Evolutionary conservation across 2,888 invertebrate species (phyloP).

Genomic region (Drosophila seclusa): DNA sequence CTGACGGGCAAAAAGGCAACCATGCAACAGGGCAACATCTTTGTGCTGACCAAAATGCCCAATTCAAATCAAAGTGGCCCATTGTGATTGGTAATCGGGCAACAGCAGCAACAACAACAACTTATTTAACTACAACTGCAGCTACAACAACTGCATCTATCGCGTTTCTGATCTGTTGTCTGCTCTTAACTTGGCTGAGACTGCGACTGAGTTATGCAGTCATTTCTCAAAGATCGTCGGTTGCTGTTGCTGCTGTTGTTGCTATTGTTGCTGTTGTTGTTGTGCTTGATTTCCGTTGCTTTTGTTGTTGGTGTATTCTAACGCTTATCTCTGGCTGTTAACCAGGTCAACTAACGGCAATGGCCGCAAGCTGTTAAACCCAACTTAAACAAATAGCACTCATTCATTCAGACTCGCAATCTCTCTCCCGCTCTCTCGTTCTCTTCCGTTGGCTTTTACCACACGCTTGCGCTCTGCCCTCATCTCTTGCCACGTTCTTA

Average conservation of each 20-base stretch:
- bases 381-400: constrained; percentile 77
- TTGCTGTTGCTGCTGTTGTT: constrained; percentile 28
- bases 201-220: constrained; percentile 57
- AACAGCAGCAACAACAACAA: constrained; percentile 18
- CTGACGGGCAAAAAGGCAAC: background rate
- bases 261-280: constrained; percentile 14
- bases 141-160: constrained; percentile 43
- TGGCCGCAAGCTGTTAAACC: constrained; percentile 79
- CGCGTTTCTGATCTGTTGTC: constrained; percentile 41
- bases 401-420: constrained; percentile 59
- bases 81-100: constrained; percentile 44
- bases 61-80: constrained; percentile 58
- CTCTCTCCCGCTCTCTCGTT: constrained; percentile 16
- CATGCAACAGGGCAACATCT: constrained; percentile 34
- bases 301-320: constrained; percentile 58
- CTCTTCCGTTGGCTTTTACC: constrained; percentile 10
- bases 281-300: constrained; percentile 54
- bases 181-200: constrained; percentile 38
- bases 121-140: constrained; percentile 17
- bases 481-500: constrained; percentile 9
- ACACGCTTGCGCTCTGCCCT: constrained; percentile 9
- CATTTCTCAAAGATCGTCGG: constrained; percentile 65
- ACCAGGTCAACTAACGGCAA: constrained; percentile 80
- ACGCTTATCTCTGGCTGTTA: constrained; percentile 65
- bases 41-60: constrained; percentile 41